Evolutionary conservation across 1,140 invertebrate species (phyloP).

Genomic region (Ridgeia piscesae): DNA sequence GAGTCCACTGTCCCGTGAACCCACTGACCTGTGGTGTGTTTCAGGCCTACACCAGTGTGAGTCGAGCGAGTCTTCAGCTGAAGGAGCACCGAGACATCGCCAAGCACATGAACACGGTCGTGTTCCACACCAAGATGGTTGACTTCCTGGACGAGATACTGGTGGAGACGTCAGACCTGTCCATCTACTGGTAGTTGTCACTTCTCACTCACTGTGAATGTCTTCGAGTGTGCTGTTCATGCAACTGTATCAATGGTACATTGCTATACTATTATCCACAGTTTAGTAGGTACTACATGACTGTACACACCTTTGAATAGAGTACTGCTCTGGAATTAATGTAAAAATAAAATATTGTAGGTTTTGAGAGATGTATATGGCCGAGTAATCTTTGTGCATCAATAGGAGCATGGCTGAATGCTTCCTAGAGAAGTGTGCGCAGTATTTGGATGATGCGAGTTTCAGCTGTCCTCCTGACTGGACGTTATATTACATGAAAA

Average conservation of each 20-base stretch:
- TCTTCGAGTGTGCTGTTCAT: background rate
- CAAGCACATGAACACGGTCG: slow-evolving; percentile 87
- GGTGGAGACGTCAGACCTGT: slow-evolving; percentile 94
- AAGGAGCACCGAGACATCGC: slow-evolving; percentile 86
- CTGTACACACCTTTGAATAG: too few species aligned
- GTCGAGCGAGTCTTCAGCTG: slow-evolving; percentile 78
- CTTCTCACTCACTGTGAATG: background rate
- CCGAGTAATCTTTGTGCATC: too few species aligned
- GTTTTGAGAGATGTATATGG: too few species aligned
- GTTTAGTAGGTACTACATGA: too few species aligned
- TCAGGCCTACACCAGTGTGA: slow-evolving; percentile 83
- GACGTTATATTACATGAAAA: background rate
- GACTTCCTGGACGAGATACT: slow-evolving; percentile 97
- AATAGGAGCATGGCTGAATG: too few species aligned
- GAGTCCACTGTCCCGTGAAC: background rate
- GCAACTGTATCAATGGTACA: background rate
- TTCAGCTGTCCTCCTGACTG: too few species aligned
- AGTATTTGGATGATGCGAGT: too few species aligned
- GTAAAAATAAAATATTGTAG: too few species aligned
- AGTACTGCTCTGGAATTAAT: too few species aligned
- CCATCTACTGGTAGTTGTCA: slow-evolving; percentile 78
- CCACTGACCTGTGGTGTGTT: slow-evolving; percentile 18
- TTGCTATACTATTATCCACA: background rate
- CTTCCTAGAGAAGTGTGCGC: too few species aligned
- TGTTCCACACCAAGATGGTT: slow-evolving; percentile 98